A percentile compares a stretch with the other conserved stretches of the same genome.
These are phyloP conservation scores for Polyergus mexicanus DNA, from an alignment of 1,140 invertebrate species.

Conservation along the genomic window DNA sequence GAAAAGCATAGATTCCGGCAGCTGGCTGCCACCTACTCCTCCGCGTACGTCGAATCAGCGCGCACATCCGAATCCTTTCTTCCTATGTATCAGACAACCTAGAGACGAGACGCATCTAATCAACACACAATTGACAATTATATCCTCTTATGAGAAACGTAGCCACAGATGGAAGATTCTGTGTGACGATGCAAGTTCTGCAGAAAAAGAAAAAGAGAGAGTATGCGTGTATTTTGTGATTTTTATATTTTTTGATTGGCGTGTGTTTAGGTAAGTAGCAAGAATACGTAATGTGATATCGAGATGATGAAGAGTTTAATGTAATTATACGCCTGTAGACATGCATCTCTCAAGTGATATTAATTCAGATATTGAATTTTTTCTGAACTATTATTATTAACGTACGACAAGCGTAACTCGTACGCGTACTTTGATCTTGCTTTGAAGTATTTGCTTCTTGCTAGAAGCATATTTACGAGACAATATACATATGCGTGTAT, in stretches of 20 bases:
- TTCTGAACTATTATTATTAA: neutral
- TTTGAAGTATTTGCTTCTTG: slow-evolving; percentile 31
- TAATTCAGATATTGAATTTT: slow-evolving; percentile 29
- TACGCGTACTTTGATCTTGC: neutral
- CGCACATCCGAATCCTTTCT: slow-evolving; percentile 42
- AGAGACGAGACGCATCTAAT: slow-evolving; percentile 46
- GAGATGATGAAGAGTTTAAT: neutral
- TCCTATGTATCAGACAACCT: slow-evolving; percentile 39
- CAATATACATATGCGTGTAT: neutral
- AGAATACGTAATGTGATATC: slow-evolving; percentile 27
- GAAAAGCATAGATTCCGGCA: slow-evolving; percentile 65
- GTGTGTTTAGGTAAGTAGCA: slow-evolving; percentile 3
- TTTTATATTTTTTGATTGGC: slow-evolving; percentile 51
- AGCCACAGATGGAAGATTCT: slow-evolving; percentile 8
- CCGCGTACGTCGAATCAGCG: slow-evolving; percentile 32
- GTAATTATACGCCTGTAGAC: neutral
- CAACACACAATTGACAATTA: no score
- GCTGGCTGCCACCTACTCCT: slow-evolving; percentile 65
- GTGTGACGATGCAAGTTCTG: neutral
- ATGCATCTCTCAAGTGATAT: neutral
- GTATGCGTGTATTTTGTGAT: slow-evolving; percentile 8
- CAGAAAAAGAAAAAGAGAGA: no score
- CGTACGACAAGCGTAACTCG: neutral
- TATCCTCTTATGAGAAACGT: slow-evolving; percentile 2
- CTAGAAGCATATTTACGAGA: neutral